Conservation (phyloP, 2,888 invertebrate genomes). For the Petrophora chlorosata region DNA sequence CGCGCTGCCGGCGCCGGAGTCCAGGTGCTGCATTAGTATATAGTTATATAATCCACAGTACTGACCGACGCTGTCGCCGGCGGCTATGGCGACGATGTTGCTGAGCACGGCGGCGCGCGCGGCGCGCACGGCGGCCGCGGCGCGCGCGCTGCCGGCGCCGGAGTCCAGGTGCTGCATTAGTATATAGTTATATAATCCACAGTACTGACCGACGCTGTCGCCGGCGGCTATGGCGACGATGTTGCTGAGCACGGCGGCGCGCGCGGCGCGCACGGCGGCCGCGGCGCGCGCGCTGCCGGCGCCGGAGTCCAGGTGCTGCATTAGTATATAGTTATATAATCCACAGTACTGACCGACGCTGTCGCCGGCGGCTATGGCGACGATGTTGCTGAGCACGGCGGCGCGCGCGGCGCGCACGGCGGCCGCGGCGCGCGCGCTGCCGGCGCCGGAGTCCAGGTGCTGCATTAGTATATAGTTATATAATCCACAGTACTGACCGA, state of each 20-base stretch:
- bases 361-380: slow-evolving; percentile 97
- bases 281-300: slow-evolving; percentile 81
- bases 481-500: too few species aligned
- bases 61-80: slow-evolving; percentile 96
- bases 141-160: slow-evolving; percentile 84
- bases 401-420: slow-evolving; percentile 96
- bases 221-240: slow-evolving; percentile 98
- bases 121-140: slow-evolving; percentile 87
- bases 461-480: too few species aligned
- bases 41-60: too few species aligned
- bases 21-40: slow-evolving; percentile 89
- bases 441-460: slow-evolving; percentile 89
- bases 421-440: slow-evolving; percentile 55
- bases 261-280: slow-evolving; percentile 91
- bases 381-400: slow-evolving; percentile 96
- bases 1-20: slow-evolving; percentile 88
- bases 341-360: too few species aligned
- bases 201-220: too few species aligned
- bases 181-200: too few species aligned
- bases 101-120: slow-evolving; percentile 97
- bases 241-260: slow-evolving; percentile 97
- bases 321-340: too few species aligned
- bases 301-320: slow-evolving; percentile 88
- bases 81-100: slow-evolving; percentile 98
- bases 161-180: slow-evolving; percentile 90